These are phyloP conservation scores for Cyclura pinguis DNA, from an alignment of 2,797 vertebrate species.

Conservation along the genomic window DNA sequence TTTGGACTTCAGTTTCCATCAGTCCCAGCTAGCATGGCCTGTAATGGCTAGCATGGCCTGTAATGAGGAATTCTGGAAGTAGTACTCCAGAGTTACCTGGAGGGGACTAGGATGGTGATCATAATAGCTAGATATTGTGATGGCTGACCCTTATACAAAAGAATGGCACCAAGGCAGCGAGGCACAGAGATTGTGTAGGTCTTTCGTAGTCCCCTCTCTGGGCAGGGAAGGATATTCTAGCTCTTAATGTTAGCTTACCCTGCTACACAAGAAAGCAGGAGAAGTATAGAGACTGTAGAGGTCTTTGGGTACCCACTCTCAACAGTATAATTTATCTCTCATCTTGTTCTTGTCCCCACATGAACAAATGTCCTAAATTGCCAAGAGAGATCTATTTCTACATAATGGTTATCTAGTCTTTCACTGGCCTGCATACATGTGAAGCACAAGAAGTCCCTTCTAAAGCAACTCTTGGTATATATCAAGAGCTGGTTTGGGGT, in stretches of 20 bases:
- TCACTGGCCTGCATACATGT: not conserved
- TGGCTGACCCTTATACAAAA: not conserved
- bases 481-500: not conserved
- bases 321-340: not conserved
- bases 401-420: not conserved
- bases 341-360: not conserved
- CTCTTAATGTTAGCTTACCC: no score
- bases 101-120: not conserved
- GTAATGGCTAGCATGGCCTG: no score
- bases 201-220: not conserved
- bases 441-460: no score
- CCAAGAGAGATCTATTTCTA: not conserved
- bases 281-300: no score
- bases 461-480: not conserved
- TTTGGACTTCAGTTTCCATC: not conserved
- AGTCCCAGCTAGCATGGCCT: not conserved
- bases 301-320: no score
- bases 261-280: no score
- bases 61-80: not conserved
- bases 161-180: not conserved
- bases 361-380: not conserved
- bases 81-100: not conserved
- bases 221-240: no score
- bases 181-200: not conserved
- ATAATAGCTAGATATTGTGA: not conserved